A percentile compares a stretch with the other conserved stretches of the same genome.
phyloP scores from a whole-genome alignment of 2,113 vertebrate genomes.

The Noturus placidus region DNA sequence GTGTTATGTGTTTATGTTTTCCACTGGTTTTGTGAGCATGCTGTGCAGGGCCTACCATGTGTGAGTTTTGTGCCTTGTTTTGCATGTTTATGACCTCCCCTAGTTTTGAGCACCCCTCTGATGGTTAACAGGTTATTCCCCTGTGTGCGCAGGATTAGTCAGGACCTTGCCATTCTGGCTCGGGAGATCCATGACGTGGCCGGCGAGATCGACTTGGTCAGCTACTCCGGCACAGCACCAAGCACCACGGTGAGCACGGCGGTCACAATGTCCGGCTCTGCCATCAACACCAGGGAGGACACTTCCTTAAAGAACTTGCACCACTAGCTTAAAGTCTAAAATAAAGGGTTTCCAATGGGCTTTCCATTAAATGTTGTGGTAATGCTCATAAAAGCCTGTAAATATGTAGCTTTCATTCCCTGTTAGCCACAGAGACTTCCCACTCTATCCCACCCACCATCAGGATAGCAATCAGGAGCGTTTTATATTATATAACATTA shows the following conservation, averaged over 20 bases:
- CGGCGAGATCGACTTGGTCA: conserved; percentile 98
- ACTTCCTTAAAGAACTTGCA: not conserved
- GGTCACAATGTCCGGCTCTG: conserved; percentile 97
- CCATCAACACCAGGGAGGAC: conserved; percentile 99
- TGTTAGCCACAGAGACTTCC: conserved; percentile 2
- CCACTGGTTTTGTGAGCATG: conserved; percentile 18
- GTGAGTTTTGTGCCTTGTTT: conserved; percentile 33
- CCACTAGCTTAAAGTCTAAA: not conserved
- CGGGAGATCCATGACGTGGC: conserved; percentile 99
- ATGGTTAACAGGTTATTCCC: conserved; percentile 80
- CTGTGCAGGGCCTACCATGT: conserved; percentile 35
- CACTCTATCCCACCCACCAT: not conserved
- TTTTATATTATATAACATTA: not conserved
- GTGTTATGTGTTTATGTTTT: too few species aligned
- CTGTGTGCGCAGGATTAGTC: conserved; percentile 95
- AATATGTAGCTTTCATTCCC: not conserved
- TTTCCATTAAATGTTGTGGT: not conserved
- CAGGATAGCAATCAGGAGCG: not conserved
- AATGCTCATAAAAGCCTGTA: not conserved
- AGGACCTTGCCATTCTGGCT: conserved; percentile 96
- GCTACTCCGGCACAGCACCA: conserved; percentile 96
- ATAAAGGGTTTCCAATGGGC: not conserved
- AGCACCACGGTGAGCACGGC: conserved; percentile 99
- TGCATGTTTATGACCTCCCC: conserved; percentile 50
- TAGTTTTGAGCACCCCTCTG: conserved; percentile 68